Percentiles rank a stretch among this genome's conserved stretches.
Conservation (phyloP, 2,113 vertebrate genomes). For the Sardina pilchardus region DNA sequence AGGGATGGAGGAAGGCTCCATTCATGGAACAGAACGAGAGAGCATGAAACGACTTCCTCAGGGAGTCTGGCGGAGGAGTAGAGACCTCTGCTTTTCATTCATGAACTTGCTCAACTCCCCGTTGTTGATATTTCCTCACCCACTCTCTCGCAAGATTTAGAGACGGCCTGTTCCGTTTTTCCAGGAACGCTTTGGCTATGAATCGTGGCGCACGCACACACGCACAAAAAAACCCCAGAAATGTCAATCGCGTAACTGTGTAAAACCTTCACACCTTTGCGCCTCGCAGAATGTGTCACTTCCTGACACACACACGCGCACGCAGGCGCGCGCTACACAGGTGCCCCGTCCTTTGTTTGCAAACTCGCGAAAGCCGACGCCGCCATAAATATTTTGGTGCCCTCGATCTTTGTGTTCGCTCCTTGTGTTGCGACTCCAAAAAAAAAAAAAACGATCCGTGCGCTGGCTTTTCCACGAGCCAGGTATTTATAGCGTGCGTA, state of each 20-base stretch:
- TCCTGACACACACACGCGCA: background rate
- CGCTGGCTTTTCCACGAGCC: background rate
- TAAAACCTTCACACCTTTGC: background rate
- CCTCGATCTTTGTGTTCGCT: background rate
- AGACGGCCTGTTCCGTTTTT: background rate
- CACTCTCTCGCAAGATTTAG: background rate
- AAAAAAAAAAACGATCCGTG: background rate
- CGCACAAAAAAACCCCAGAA: too few species aligned
- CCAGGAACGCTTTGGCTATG: constrained; percentile 44
- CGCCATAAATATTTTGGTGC: background rate
- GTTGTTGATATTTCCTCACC: background rate
- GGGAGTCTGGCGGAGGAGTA: background rate
- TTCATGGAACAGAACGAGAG: background rate
- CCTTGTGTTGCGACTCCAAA: background rate
- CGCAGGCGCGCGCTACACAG: too few species aligned
- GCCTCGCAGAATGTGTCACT: background rate
- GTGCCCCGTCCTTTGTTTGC: background rate
- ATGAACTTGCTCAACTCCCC: background rate
- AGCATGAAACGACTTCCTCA: background rate
- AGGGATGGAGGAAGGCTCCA: background rate
- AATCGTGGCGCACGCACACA: constrained; percentile 54
- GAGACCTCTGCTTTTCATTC: background rate
- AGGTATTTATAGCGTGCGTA: background rate
- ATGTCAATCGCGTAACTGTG: constrained; percentile 36
- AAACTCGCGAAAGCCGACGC: background rate